These are phyloP conservation scores for Melieria picta DNA, from an alignment of 2,888 invertebrate genomes.

Conservation along the genomic window DNA sequence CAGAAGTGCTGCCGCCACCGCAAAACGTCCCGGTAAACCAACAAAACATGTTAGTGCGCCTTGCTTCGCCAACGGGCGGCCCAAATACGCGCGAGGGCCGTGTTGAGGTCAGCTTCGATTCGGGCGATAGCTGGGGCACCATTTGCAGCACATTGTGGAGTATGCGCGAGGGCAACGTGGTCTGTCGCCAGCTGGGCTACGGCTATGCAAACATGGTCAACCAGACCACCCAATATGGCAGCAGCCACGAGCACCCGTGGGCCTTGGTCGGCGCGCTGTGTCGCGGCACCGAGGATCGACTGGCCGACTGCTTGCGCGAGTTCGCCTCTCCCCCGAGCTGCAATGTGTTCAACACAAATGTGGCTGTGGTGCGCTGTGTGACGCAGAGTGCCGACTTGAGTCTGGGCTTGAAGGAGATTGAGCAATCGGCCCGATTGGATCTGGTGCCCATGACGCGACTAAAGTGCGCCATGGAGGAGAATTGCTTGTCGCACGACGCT, in stretches of 20 bases:
- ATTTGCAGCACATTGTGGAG: conserved; percentile 56
- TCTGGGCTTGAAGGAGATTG: conserved; percentile 53
- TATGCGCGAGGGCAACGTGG: conserved; percentile 57
- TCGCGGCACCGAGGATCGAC: conserved; percentile 51
- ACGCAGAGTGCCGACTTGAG: conserved; percentile 50
- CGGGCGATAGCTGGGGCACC: conserved; percentile 55
- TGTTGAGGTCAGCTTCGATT: conserved; percentile 56
- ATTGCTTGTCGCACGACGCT: conserved; percentile 55
- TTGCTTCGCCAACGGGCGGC: conserved; percentile 39
- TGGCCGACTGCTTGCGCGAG: conserved; percentile 54
- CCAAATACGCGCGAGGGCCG: conserved; percentile 50
- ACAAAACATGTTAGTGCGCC: conserved; percentile 51
- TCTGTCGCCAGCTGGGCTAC: conserved; percentile 54
- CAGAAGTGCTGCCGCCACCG: too few relatives aligned
- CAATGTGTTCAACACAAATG: conserved; percentile 51
- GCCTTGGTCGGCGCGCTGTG: conserved; percentile 55
- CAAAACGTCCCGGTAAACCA: conserved; percentile 22
- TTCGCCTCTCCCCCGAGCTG: conserved; percentile 44
- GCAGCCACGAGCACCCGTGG: conserved; percentile 48
- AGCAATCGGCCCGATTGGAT: conserved; percentile 48
- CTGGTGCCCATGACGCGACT: conserved; percentile 51
- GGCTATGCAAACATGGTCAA: conserved; percentile 53
- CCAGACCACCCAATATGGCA: conserved; percentile 51
- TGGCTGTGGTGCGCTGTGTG: conserved; percentile 55
- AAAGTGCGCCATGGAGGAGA: conserved; percentile 60